A percentile compares a stretch with the other conserved stretches of the same genome.
Evolutionary conservation across 1,140 invertebrate species (phyloP).

Genomic region (Tenebrio molitor): DNA sequence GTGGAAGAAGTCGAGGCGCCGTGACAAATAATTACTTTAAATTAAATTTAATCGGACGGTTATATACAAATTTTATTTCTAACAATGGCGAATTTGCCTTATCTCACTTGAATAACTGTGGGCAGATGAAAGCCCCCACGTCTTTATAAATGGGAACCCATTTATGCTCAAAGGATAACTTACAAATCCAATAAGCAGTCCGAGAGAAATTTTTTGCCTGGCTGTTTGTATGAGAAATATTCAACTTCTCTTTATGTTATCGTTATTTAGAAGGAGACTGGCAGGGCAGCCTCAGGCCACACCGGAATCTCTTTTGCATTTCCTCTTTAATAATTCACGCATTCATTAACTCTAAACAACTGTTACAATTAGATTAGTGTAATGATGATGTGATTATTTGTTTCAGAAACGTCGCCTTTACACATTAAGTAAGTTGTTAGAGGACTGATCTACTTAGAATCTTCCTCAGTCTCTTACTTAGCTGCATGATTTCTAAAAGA

Average conservation of each 20-base stretch:
- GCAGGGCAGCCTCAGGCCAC: not conserved
- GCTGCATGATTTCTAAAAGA: constrained; percentile 11
- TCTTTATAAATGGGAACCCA: constrained; percentile 23
- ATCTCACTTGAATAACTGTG: constrained; percentile 1
- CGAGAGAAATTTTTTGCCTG: constrained; percentile 1
- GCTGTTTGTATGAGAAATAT: constrained; percentile 17
- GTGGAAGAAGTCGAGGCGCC: no score
- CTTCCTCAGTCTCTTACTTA: constrained; percentile 42
- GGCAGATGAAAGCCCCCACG: constrained; percentile 9
- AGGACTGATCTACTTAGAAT: constrained; percentile 43
- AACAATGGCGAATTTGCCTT: not conserved
- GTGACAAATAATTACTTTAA: no score
- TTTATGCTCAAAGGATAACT: constrained; percentile 33
- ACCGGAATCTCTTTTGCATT: constrained; percentile 17
- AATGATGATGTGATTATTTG: constrained; percentile 45
- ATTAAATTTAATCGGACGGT: no score
- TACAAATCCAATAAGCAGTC: constrained; percentile 29
- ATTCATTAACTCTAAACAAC: not conserved
- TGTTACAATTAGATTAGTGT: constrained; percentile 21
- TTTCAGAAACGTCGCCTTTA: constrained; percentile 54
- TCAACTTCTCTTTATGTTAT: constrained; percentile 17
- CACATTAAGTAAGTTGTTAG: constrained; percentile 51
- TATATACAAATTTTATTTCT: no score
- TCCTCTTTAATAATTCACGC: constrained; percentile 4
- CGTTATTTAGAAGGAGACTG: constrained; percentile 8